Percentiles rank a stretch among this genome's conserved stretches.
Conservation (phyloP, 2,797 vertebrate genomes). For the Clarias fuscus region DNA sequence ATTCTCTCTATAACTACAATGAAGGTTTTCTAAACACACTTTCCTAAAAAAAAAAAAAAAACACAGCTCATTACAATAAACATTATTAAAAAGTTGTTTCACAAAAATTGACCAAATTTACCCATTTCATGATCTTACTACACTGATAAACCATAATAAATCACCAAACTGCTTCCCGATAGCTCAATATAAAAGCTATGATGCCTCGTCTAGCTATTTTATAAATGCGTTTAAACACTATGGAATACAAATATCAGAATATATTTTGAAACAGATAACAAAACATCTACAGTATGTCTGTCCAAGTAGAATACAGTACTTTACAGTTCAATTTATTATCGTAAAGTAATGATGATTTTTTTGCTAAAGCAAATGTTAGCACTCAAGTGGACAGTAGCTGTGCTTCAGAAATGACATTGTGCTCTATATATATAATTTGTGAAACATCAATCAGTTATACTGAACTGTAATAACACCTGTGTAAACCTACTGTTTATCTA, state of each 20-base stretch:
- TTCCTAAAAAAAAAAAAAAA: background rate
- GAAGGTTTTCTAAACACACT: background rate
- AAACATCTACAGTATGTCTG: background rate
- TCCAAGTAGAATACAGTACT: background rate
- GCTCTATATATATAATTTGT: background rate
- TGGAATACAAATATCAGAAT: background rate
- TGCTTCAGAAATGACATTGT: background rate
- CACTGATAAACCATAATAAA: background rate
- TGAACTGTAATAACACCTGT: background rate
- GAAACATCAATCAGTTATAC: background rate
- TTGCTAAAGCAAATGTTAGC: background rate
- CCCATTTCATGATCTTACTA: no score
- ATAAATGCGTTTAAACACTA: background rate
- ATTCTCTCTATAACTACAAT: background rate
- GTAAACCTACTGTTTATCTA: background rate
- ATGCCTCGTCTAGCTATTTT: background rate
- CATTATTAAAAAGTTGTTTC: background rate
- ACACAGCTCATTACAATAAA: no score
- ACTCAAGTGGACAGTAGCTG: background rate
- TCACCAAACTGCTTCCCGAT: background rate
- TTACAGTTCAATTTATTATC: background rate
- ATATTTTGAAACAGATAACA: background rate
- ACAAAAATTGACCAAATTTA: background rate
- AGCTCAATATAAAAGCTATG: background rate
- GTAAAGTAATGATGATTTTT: background rate